These are phyloP conservation scores for Dicrostonyx torquatus DNA, from an alignment of 2,797 vertebrate genomes.

Conservation along the genomic window DNA sequence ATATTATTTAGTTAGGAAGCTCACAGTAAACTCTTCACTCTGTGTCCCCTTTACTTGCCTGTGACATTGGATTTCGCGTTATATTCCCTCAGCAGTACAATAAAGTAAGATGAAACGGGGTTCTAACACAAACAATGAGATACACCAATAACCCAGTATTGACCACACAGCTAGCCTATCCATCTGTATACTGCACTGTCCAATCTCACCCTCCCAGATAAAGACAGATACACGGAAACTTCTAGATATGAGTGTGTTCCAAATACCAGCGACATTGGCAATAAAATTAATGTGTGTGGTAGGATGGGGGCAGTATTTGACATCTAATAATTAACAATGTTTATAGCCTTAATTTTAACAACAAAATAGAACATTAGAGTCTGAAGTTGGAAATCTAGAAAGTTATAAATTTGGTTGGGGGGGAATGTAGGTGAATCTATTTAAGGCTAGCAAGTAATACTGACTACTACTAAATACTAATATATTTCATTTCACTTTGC, in stretches of 20 bases:
- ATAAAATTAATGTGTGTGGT: slow-evolving; percentile 14
- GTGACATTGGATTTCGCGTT: background rate
- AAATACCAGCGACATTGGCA: background rate
- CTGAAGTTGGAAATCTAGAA: slow-evolving; percentile 12
- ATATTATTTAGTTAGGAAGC: background rate
- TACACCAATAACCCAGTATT: background rate
- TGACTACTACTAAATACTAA: background rate
- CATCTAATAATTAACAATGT: slow-evolving; percentile 54
- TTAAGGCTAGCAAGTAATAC: background rate
- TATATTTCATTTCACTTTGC: background rate
- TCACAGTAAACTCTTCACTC: background rate
- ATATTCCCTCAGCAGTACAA: background rate
- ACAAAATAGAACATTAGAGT: slow-evolving; percentile 52
- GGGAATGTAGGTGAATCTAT: background rate
- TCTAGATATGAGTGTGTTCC: background rate
- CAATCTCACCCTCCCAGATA: background rate
- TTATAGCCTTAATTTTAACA: slow-evolving; percentile 48
- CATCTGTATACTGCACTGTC: background rate
- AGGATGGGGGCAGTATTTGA: background rate
- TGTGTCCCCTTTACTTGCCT: background rate
- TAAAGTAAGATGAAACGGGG: background rate
- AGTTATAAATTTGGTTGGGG: background rate
- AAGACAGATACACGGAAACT: slow-evolving; percentile 11
- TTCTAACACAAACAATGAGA: background rate
- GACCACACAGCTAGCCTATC: background rate